Evolutionary conservation across 2,113 vertebrate species (phyloP).

Genomic region (Scomber japonicus): DNA sequence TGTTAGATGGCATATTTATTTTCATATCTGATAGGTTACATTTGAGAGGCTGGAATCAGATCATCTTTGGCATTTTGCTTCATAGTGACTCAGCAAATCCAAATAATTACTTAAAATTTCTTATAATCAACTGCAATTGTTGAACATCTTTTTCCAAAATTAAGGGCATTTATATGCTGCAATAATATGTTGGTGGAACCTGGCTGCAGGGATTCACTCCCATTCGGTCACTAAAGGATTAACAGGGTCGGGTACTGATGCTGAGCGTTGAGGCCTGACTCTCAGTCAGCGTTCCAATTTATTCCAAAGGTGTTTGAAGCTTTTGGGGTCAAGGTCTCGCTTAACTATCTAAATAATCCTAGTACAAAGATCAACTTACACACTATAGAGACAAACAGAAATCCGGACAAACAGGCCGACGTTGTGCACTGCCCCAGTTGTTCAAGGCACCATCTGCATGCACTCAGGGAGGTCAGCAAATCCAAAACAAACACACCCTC

Average conservation of each 20-base stretch:
- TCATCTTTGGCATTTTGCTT: no score
- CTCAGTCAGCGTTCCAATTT: neutral
- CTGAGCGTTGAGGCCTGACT: neutral
- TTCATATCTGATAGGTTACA: no score
- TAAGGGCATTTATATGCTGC: conserved; percentile 6
- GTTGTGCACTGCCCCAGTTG: conserved; percentile 2
- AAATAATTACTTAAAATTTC: no score
- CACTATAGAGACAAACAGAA: neutral
- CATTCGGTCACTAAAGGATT: neutral
- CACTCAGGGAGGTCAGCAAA: conserved; percentile 53
- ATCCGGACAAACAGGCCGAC: conserved; percentile 17
- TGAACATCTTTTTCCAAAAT: neutral
- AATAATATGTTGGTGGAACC: neutral
- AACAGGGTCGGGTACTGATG: neutral
- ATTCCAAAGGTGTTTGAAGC: conserved; percentile 2
- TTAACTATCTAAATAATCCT: conserved; percentile 22
- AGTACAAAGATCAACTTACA: conserved; percentile 23
- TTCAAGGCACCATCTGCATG: conserved; percentile 60
- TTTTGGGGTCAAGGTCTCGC: conserved; percentile 4
- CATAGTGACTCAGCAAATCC: no score
- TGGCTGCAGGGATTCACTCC: conserved; percentile 2
- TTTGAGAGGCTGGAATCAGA: no score
- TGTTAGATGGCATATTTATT: no score
- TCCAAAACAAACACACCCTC: conserved; percentile 64
- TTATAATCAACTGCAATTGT: no score